phyloP scores from a whole-genome alignment of 2,797 vertebrate species.

The Alca torda region DNA sequence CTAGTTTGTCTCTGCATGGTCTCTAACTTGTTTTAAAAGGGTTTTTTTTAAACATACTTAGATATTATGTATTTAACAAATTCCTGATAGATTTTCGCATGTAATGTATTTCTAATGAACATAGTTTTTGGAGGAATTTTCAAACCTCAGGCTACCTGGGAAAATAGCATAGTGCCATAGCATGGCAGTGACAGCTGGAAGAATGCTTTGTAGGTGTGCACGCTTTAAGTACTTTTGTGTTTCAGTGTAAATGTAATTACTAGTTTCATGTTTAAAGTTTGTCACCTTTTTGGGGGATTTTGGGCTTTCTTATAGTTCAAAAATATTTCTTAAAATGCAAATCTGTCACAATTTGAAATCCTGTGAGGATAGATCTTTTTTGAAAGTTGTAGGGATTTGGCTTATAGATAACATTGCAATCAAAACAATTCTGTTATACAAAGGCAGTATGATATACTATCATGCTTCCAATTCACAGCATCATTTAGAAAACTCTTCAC shows the following conservation, averaged over 20 bases:
- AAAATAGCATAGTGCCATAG: not conserved
- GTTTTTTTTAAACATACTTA: not conserved
- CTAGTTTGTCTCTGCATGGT: not conserved
- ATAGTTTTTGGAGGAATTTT: not conserved
- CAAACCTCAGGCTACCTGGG: not conserved
- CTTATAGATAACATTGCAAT: not conserved
- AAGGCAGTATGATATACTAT: not conserved
- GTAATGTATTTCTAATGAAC: not conserved
- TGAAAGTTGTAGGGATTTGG: not conserved
- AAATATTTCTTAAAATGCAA: not conserved
- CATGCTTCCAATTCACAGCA: not conserved
- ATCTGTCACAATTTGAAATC: not conserved
- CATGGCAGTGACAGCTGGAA: not conserved
- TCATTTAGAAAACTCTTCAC: not conserved
- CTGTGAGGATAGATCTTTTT: not conserved
- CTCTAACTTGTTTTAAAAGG: not conserved
- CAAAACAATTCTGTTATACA: not conserved
- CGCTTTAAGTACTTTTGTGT: not conserved
- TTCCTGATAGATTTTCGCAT: not conserved
- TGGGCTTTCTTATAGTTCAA: not conserved
- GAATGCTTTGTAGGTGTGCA: not conserved
- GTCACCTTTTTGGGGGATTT: not conserved
- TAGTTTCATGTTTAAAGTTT: not conserved
- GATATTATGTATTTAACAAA: not conserved
- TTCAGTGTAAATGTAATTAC: not conserved